These are phyloP conservation scores for Pelodytes ibericus DNA, from an alignment of 2,797 vertebrate species.

Conservation along the genomic window DNA sequence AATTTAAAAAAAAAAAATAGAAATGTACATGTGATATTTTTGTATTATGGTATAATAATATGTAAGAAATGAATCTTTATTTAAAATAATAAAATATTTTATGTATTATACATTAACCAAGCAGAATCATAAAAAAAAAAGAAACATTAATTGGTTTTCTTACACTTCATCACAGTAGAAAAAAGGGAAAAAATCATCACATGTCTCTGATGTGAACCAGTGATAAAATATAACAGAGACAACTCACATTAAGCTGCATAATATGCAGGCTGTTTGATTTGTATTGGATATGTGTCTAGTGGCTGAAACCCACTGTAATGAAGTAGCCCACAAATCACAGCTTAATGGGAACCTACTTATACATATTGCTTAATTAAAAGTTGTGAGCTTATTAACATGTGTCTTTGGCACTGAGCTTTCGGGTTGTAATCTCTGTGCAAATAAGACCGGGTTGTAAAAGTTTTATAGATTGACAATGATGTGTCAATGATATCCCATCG, in stretches of 20 bases:
- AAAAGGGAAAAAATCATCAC: constrained; percentile 78
- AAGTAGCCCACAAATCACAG: constrained; percentile 98
- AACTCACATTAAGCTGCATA: constrained; percentile 88
- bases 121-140: not conserved
- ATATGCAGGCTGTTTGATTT: constrained; percentile 94
- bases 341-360: constrained; percentile 98
- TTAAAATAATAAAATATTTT: no score
- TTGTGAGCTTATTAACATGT: constrained; percentile 99
- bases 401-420: constrained; percentile 86
- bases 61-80: no score
- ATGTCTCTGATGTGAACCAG: constrained; percentile 80
- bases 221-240: constrained; percentile 92
- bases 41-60: no score
- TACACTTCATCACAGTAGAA: constrained; percentile 68
- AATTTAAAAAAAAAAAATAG: no score
- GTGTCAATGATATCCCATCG: constrained; percentile 92
- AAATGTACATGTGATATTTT: no score
- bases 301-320: constrained; percentile 91
- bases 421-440: constrained; percentile 85
- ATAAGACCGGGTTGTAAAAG: constrained; percentile 90
- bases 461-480: constrained; percentile 96
- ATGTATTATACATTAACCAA: no score
- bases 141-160: constrained; percentile 72
- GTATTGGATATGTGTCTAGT: constrained; percentile 97
- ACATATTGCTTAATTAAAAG: constrained; percentile 99